Base-by-base conservation (phyloP, 2,113 vertebrate genomes). In the Elanoides forficatus region DNA sequence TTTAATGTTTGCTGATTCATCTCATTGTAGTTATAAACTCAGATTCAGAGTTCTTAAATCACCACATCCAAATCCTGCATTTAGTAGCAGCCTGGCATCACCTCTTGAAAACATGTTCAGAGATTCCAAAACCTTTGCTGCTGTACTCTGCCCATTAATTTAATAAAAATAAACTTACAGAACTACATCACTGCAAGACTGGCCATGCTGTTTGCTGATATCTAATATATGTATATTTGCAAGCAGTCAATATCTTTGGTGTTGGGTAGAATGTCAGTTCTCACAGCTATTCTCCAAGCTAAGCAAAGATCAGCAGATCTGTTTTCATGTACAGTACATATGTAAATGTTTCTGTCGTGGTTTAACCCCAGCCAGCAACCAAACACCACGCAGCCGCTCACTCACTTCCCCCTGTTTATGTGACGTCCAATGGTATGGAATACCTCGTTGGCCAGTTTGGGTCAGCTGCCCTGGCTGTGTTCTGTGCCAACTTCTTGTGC, bases 231-330 rank as follows among this genome's bases (percentile, higher is more conserved):
- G 6, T 16, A 25, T 42, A 42, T 71, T 58, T 56, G 13, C 36
- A 78, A 70, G 15, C 5, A 36, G 16, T 60, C 22, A 68, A 7
- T 72, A 22, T 9, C 25, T 67, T 71, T 50, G 9, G 30, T 71
- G 19, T 8, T 76, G 56, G 30, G 7, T 48, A 48, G 0, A 1
- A n/a, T 38, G 5, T 58, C 56, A 45, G 8, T 36, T 67, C n/a
- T 82, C 17, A 34, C 10, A 43, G 30, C 13, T 23, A 8, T 25
- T 56, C 14, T 67, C 52, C 60, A 74, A n/a, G 16, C 2, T 25
- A 81, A 81, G 12, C 15, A 87, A 40, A 93, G 15, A 48, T 62
- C 20, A 70, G 3, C 15, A 32, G 18, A 25, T 73, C 26, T 15
- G 7, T 8, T 88, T 81, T 29, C 1, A 38, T 29, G 5, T 25